Base-by-base conservation (phyloP, 2,113 vertebrate genomes). In the Colaptes auratus region DNA sequence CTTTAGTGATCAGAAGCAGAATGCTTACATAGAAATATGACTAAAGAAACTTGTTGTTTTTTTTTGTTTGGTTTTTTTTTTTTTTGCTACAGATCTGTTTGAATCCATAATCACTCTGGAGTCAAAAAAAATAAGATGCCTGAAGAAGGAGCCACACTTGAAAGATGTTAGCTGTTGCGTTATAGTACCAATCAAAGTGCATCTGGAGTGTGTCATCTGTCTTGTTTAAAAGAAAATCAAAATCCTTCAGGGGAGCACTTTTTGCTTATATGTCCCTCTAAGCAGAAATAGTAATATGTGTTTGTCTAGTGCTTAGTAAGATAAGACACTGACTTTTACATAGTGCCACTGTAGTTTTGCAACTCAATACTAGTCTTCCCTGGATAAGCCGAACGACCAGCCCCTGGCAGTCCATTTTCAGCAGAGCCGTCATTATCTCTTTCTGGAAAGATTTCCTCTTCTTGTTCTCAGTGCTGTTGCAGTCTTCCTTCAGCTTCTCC, bases 381-480 rank as follows among this genome's bases (percentile, higher is more conserved):
- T 44, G 21, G n/a, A n/a, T n/a, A n/a, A n/a, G n/a, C n/a, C n/a
- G n/a, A n/a, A n/a, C n/a, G n/a, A n/a, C n/a, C n/a, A n/a, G n/a
- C n/a, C n/a, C n/a, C n/a, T n/a, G n/a, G n/a, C n/a, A n/a, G n/a
- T n/a, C n/a, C n/a, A n/a, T n/a, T n/a, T n/a, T n/a, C n/a, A n/a
- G n/a, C n/a, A n/a, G n/a, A n/a, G n/a, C 99, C 76, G 97, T 98
- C 96, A 99, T 98, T 48, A 99, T 98, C 87, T 99, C 99, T 93
- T 99, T 99, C 98, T 99, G 99, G 95, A 99, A 99, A 50, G 99
- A 99, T 77, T 99, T 99, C 59, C 98, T 98, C 79, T 99, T 99
- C 75, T 98, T 99, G 96, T 95, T 98, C 72, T 99, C 99, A 0
- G 97, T 72, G 67, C 98, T 98, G 96, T 99, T 99, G 91, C 99